phyloP scores from a whole-genome alignment of 2,113 vertebrate species.

The Tetraodon nigroviridis region DNA sequence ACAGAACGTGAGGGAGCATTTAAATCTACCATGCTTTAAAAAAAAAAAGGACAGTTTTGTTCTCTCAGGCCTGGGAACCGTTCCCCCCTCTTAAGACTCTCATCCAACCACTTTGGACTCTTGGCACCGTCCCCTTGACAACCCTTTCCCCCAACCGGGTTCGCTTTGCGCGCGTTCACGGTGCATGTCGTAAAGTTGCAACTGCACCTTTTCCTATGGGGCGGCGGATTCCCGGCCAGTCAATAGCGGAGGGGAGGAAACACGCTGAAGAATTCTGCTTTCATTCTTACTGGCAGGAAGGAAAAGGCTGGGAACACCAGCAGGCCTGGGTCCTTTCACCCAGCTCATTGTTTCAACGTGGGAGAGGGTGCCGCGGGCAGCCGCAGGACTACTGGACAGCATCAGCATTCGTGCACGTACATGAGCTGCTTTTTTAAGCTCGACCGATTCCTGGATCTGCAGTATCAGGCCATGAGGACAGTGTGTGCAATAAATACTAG shows the following conservation, averaged over 20 bases:
- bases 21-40: slow-evolving; percentile 35
- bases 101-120: slow-evolving; percentile 51
- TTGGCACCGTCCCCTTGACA: slow-evolving; percentile 52
- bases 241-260: slow-evolving; percentile 35
- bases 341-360: slow-evolving; percentile 57
- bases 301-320: slow-evolving; percentile 68
- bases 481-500: no score
- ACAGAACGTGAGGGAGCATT: slow-evolving; percentile 25
- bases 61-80: slow-evolving; percentile 64
- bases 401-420: background rate
- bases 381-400: background rate
- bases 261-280: slow-evolving; percentile 37
- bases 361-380: slow-evolving; percentile 32
- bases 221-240: slow-evolving; percentile 16
- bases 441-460: background rate
- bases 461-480: no score
- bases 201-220: slow-evolving; percentile 13
- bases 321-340: slow-evolving; percentile 46
- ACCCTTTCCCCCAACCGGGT: slow-evolving; percentile 34
- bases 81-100: slow-evolving; percentile 31
- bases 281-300: slow-evolving; percentile 65
- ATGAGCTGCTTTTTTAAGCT: background rate
- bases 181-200: slow-evolving; percentile 4
- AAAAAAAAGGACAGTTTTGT: slow-evolving; percentile 48
- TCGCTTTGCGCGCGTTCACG: slow-evolving; percentile 14